Evolutionary conservation across 2,113 vertebrate genomes (phyloP), one percentile per base, ranked within the genome.

Genomic region (Callopanchax toddi): DNA sequence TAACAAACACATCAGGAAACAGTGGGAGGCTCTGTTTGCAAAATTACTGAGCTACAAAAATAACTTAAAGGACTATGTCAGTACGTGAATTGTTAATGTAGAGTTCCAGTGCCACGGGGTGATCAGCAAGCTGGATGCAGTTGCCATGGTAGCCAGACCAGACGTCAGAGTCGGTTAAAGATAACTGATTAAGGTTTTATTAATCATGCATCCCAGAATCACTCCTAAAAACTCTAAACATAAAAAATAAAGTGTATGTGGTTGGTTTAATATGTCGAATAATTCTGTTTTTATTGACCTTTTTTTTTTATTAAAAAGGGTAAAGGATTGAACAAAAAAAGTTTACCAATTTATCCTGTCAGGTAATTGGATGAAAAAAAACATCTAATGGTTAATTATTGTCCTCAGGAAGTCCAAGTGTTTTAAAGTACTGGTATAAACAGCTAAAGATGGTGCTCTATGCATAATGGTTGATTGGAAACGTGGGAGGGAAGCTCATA

Each of bases 111-210:
- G 20, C 39, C 51, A 42, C 34, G 46, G 25, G 42, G 15, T 43
- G 43, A 59, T 62, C 13, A 11, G 20, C 53, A 42, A 32, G 42
- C 26, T 50, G 60, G 55, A 70, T 79, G 58, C 13, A 18, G 76
- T 84, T 77, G 49, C 67, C 50, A 62, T 77, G 76, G 57, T 32
- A 25, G 37, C 60, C 40, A 60, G 39, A 50, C 44, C 54, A 60
- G 65, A 71, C 62, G 73, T 64, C 36, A 42, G 18, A 49, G 39
- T 9, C 26, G 62, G 23, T 26, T 32, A 20, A 20, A 5, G 17
- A 52, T 17, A 18, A 17, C n/a, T 34, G 50, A 18, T 43, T 43
- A 43, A n/a, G 40, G 40, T 6, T n/a, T 15, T 6, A 4, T 8
- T 9, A 2, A 32, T 37, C 9, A 37, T 37, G 3, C 2, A 12